These are phyloP conservation scores for Tadarida brasiliensis DNA, from an alignment of 2,797 vertebrate species.

Conservation along the genomic window DNA sequence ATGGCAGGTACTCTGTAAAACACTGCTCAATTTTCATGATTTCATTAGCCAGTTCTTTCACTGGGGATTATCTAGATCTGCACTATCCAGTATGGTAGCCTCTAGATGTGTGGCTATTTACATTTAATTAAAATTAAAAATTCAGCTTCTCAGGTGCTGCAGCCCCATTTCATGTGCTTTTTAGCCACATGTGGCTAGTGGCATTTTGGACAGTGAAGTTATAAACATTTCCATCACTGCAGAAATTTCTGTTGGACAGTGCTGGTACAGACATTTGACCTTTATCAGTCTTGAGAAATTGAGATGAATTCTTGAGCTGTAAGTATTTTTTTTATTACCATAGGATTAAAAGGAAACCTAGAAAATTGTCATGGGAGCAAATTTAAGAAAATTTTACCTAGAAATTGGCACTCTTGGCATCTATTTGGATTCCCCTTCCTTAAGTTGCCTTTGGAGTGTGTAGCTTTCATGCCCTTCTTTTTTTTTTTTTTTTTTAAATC, in stretches of 20 bases:
- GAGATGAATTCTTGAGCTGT: slow-evolving; percentile 45
- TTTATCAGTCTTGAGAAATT: background rate
- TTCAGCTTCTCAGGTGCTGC: background rate
- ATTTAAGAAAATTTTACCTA: slow-evolving; percentile 14
- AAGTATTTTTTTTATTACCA: slow-evolving; percentile 1
- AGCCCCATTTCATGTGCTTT: background rate
- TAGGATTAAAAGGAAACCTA: slow-evolving; percentile 22
- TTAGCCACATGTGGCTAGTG: background rate
- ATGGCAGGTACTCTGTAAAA: background rate
- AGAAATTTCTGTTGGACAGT: background rate
- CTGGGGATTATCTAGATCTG: background rate
- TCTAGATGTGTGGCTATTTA: background rate
- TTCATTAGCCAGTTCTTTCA: background rate
- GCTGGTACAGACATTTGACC: background rate
- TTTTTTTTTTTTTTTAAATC: background rate
- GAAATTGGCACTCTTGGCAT: background rate
- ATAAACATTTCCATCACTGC: slow-evolving; percentile 12
- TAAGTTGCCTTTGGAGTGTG: background rate
- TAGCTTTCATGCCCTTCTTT: background rate
- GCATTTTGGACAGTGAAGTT: background rate
- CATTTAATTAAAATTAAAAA: slow-evolving; percentile 45
- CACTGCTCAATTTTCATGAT: slow-evolving; percentile 35
- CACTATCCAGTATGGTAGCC: background rate
- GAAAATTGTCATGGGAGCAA: slow-evolving; percentile 34
- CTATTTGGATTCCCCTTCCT: slow-evolving; percentile 16